Conservation (phyloP, 2,797 vertebrate species). For the Phrynocephalus vlangalii region DNA sequence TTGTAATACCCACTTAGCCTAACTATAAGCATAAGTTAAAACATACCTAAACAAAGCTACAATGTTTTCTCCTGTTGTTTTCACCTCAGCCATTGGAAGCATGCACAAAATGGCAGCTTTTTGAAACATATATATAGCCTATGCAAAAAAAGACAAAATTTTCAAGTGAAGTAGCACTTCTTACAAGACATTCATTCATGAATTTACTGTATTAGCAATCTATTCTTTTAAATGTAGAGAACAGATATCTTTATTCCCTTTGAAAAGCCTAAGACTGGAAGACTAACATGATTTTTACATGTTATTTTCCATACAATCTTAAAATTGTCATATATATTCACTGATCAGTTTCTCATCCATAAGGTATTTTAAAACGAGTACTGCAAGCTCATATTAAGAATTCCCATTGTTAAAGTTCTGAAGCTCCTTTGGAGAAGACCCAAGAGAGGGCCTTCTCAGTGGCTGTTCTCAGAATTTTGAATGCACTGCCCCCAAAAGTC, state of each 20-base stretch:
- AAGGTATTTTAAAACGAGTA: neutral
- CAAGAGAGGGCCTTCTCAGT: too few species aligned
- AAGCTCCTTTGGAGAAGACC: too few species aligned
- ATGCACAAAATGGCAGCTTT: constrained; percentile 94
- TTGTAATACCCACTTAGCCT: neutral
- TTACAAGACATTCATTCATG: neutral
- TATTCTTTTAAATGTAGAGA: neutral
- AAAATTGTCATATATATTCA: too few species aligned
- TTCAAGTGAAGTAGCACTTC: constrained; percentile 15
- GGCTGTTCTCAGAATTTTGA: too few species aligned
- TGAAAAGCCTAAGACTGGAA: neutral
- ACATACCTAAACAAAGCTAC: constrained; percentile 87
- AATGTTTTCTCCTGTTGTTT: constrained; percentile 83
- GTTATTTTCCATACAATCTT: neutral
- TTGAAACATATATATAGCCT: constrained; percentile 91
- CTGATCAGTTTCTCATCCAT: neutral
- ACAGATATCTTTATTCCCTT: too few species aligned
- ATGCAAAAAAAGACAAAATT: constrained; percentile 48
- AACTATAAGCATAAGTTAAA: neutral
- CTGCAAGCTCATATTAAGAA: neutral
- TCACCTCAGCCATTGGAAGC: constrained; percentile 87
- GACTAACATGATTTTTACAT: neutral
- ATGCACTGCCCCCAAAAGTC: too few species aligned
- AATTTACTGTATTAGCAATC: neutral
- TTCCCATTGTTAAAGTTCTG: neutral